phyloP scores from a whole-genome alignment of 2,888 invertebrate species.

The Tetranychus truncatus region DNA sequence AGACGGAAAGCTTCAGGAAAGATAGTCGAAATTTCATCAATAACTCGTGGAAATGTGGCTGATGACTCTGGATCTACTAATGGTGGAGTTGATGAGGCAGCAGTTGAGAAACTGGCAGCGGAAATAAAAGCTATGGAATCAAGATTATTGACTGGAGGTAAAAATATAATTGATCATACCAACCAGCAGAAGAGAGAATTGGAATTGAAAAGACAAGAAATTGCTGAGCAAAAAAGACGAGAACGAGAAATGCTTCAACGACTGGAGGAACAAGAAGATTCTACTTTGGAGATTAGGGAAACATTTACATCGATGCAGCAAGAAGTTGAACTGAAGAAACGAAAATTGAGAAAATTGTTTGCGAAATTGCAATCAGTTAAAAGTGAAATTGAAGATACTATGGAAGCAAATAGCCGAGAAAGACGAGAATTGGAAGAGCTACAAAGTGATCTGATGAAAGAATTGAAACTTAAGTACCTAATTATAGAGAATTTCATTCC shows the following conservation, averaged over 20 bases:
- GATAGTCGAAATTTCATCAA: background rate
- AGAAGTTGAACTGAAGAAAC: slow-evolving; percentile 89
- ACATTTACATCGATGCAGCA: slow-evolving; percentile 81
- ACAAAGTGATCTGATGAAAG: slow-evolving; percentile 70
- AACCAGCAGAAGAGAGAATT: slow-evolving; percentile 78
- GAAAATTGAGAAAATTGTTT: slow-evolving; percentile 73
- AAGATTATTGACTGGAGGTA: slow-evolving; percentile 78
- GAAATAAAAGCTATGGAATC: slow-evolving; percentile 54
- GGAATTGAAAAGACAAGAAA: slow-evolving; percentile 63
- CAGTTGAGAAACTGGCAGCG: slow-evolving; percentile 19
- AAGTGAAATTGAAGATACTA: slow-evolving; percentile 59
- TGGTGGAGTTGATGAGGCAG: slow-evolving; percentile 17
- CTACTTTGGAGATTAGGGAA: slow-evolving; percentile 67
- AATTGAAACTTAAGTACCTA: slow-evolving; percentile 61
- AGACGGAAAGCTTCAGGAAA: background rate
- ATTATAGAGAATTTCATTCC: slow-evolving; percentile 34
- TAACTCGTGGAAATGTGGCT: too few relatives aligned
- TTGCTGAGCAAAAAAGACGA: slow-evolving; percentile 58
- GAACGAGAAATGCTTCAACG: slow-evolving; percentile 83
- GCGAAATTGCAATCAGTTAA: slow-evolving; percentile 55
- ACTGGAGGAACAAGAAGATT: slow-evolving; percentile 81
- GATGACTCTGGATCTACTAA: background rate
- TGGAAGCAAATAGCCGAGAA: slow-evolving; percentile 74
- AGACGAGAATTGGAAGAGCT: slow-evolving; percentile 75
- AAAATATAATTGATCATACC: slow-evolving; percentile 78